Evolutionary conservation across 2,888 invertebrate species (phyloP), one percentile per base, ranked within the genome.

Genomic region (Trichogramma evanescens): DNA sequence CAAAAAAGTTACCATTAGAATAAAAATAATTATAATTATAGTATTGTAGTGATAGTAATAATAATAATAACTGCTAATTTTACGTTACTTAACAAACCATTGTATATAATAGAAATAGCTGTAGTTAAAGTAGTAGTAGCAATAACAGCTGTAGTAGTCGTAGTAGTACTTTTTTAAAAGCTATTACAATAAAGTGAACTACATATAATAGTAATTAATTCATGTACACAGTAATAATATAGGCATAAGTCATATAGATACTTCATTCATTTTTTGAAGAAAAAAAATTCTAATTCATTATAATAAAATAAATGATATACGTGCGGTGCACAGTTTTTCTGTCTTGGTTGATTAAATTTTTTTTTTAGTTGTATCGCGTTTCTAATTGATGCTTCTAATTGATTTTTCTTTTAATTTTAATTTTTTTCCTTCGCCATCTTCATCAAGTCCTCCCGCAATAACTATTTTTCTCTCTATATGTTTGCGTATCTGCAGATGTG

Each of bases 201-300:
- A 26, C 3, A 26, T 5, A 49, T 51, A 59, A 54, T 48, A 56
- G 52, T 63, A 54, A 43, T 58, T 49, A 26, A n/a, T 54, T 26
- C 44, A 51, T 50, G 49, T 43, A 9, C 10, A 42, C 10, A 67
- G 64, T 67, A 66, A 61, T 63, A 65, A 66, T 67, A 59, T 56
- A 62, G 56, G 59, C 57, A 50, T 54, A 52, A 52, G 39, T 53
- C 48, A 46, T 59, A 53, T 55, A n/a, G 43, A 46, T 62, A 59
- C 54, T 57, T 44, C 51, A 54, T 48, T 38, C 43, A 43, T 48
- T 44, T 1, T 26, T 26, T 26, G 26, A 26, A 26, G 26, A 26
- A 26, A 26, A 26, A 26, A 59, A 49, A 57, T 58, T 52, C 55
- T 56, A 45, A 61, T 61, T 54, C 50, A 40, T 49, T 52, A 42